Conservation (phyloP, 2,113 vertebrate species). For the Aleadryas rufinucha region DNA sequence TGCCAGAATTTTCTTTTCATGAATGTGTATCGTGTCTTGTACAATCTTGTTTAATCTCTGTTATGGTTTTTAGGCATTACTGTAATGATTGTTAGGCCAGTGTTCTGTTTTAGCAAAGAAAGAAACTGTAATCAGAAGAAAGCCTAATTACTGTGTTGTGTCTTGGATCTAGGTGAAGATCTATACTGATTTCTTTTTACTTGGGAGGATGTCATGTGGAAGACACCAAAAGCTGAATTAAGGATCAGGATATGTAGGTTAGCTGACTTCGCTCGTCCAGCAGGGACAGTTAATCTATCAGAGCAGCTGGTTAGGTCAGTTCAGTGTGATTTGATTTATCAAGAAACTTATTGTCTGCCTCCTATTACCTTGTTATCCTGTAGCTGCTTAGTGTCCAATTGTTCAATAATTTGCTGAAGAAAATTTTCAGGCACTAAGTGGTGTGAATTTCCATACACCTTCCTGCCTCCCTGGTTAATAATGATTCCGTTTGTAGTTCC, state of each 20-base stretch:
- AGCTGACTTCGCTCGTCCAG: neutral
- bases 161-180: neutral
- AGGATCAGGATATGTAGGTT: neutral
- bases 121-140: neutral
- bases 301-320: neutral
- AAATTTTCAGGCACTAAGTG: neutral
- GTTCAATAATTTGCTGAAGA: slow-evolving; percentile 12
- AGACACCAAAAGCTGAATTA: neutral
- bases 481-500: neutral
- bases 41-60: neutral
- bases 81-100: neutral
- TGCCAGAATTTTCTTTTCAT: neutral
- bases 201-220: neutral
- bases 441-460: neutral
- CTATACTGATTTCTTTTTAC: neutral
- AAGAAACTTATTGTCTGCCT: neutral
- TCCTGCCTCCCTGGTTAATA: neutral
- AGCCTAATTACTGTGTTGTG: neutral
- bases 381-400: neutral
- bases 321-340: neutral
- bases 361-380: neutral
- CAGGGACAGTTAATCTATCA: neutral
- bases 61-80: neutral
- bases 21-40: neutral
- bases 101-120: neutral